A percentile compares a stretch with the other conserved stretches of the same genome.
These are phyloP conservation scores for Thaleichthys pacificus DNA, from an alignment of 2,797 vertebrate species.

Conservation along the genomic window DNA sequence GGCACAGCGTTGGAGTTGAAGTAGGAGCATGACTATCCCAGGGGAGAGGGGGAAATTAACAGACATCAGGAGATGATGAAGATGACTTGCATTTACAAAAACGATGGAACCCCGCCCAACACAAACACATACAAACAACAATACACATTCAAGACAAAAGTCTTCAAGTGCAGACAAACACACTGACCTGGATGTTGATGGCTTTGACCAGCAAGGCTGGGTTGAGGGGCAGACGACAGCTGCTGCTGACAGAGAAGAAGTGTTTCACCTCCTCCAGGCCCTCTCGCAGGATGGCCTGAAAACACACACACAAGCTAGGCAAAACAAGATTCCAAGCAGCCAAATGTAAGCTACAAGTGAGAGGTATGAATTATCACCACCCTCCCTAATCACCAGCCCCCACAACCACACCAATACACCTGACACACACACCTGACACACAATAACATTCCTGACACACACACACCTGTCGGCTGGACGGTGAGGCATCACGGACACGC, in stretches of 20 bases:
- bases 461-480: constrained; percentile 84
- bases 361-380: no score
- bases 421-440: not conserved
- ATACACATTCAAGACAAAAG: not conserved
- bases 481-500: constrained; percentile 83
- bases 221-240: constrained; percentile 89
- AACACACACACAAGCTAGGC: constrained; percentile 4
- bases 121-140: not conserved
- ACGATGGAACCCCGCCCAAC: not conserved
- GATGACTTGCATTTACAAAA: not conserved
- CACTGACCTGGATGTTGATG: constrained; percentile 84
- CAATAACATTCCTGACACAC: not conserved
- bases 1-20: constrained; percentile 97
- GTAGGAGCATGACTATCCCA: constrained; percentile 87
- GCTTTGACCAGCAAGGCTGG: constrained; percentile 89
- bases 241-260: constrained; percentile 86
- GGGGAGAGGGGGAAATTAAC: not conserved
- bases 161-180: not conserved
- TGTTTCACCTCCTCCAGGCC: constrained; percentile 87
- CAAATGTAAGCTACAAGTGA: not conserved
- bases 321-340: not conserved
- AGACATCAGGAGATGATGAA: not conserved
- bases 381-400: not conserved
- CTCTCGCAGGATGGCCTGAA: constrained; percentile 82
- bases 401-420: not conserved